Evolutionary conservation across 64 coral and sea anemone species (phyloP).

Genomic region (Stichodactyla helianthus): DNA sequence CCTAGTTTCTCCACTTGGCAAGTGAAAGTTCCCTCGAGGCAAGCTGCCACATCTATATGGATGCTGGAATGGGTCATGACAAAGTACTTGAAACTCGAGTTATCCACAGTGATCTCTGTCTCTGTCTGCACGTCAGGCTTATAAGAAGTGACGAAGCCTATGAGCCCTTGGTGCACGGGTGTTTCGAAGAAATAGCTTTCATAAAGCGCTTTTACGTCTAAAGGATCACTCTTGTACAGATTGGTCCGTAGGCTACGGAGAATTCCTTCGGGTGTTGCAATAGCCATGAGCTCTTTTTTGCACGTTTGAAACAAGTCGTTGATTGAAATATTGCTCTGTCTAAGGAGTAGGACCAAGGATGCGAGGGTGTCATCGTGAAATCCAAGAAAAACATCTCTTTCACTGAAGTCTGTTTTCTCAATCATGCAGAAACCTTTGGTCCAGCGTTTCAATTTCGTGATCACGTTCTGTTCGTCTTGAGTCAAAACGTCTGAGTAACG

Average conservation of each 20-base stretch:
- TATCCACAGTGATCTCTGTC: neutral
- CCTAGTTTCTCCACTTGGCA: slow-evolving; percentile 81
- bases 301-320: slow-evolving; percentile 66
- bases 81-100: slow-evolving; percentile 24
- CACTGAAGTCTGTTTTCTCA: slow-evolving; percentile 34
- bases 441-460: slow-evolving; percentile 41
- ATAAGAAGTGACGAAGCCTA: slow-evolving; percentile 31
- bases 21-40: slow-evolving; percentile 27
- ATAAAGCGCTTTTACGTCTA: slow-evolving; percentile 44
- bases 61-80: slow-evolving; percentile 87
- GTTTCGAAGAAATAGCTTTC: slow-evolving; percentile 22
- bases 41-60: slow-evolving; percentile 48
- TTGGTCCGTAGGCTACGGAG: slow-evolving; percentile 54
- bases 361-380: slow-evolving; percentile 80
- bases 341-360: slow-evolving; percentile 62
- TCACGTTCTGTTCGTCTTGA: slow-evolving; percentile 33
- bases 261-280: slow-evolving; percentile 86
- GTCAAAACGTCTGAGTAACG: slow-evolving; percentile 87
- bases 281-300: slow-evolving; percentile 67
- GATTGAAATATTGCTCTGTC: neutral
- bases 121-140: too few species aligned
- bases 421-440: slow-evolving; percentile 49
- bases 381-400: slow-evolving; percentile 76
- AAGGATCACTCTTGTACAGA: slow-evolving; percentile 4
- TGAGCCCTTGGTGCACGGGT: slow-evolving; percentile 67